phyloP scores from a whole-genome alignment of 2,888 invertebrate species.

The Nomada hirtipes region DNA sequence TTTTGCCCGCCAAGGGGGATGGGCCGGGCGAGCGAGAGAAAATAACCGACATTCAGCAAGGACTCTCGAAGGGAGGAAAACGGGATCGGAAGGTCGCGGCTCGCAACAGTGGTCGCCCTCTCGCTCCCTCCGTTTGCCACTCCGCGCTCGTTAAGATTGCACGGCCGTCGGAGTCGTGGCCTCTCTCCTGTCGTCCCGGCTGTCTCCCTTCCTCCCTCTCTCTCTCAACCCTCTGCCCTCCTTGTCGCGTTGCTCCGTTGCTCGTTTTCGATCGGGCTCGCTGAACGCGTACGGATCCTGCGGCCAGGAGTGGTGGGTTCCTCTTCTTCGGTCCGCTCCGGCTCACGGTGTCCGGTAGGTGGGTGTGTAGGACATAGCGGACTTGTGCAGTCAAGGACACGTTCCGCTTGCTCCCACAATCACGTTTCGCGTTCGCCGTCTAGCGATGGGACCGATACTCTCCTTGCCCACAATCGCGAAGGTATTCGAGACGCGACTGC shows the following conservation, averaged over 20 bases:
- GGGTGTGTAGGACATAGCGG: constrained; percentile 77
- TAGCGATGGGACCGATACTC: constrained; percentile 32
- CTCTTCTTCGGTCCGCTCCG: constrained; percentile 43
- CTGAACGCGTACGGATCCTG: constrained; percentile 57
- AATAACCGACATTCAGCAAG: constrained; percentile 39
- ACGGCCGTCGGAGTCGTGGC: background rate
- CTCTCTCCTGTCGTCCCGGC: background rate
- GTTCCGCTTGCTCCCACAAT: constrained; percentile 73
- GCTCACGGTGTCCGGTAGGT: constrained; percentile 66
- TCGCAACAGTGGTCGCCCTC: constrained; percentile 9
- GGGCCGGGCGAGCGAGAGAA: background rate
- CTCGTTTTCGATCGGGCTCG: constrained; percentile 28
- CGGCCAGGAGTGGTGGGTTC: constrained; percentile 46
- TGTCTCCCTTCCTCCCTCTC: constrained; percentile 4
- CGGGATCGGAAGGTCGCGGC: constrained; percentile 73
- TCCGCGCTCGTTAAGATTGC: constrained; percentile 16
- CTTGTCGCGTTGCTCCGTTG: constrained; percentile 9
- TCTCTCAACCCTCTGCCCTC: constrained; percentile 11
- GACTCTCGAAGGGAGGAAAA: constrained; percentile 67
- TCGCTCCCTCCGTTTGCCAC: constrained; percentile 11
- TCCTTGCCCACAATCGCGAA: no score
- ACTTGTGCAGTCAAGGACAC: constrained; percentile 76
- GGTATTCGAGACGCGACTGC: no score
- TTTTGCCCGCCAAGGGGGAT: no score
- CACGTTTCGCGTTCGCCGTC: constrained; percentile 50